Evolutionary conservation across 2,888 invertebrate species (phyloP).

Genomic region (Teleiodes luculella): DNA sequence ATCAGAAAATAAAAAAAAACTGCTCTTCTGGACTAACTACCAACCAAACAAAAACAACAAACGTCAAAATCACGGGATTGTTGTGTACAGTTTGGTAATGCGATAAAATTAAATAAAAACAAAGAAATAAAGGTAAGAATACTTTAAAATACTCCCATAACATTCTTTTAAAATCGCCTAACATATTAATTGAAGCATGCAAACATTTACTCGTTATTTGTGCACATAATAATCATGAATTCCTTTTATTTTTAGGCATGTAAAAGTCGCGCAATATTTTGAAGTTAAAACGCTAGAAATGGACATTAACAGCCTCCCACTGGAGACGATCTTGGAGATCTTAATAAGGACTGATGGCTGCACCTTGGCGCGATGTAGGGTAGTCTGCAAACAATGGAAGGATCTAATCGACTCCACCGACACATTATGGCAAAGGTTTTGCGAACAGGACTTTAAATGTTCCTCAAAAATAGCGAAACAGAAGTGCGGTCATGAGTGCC

Average conservation of each 20-base stretch:
- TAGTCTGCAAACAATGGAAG: slow-evolving; percentile 56
- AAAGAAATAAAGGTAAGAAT: slow-evolving; percentile 17
- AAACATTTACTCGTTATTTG: background rate
- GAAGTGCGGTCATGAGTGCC: slow-evolving; percentile 47
- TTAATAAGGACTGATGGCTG: slow-evolving; percentile 47
- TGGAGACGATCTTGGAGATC: slow-evolving; percentile 59
- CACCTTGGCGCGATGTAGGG: slow-evolving; percentile 49
- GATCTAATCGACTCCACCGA: slow-evolving; percentile 48
- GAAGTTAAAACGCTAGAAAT: slow-evolving; percentile 17
- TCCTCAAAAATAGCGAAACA: slow-evolving; percentile 54
- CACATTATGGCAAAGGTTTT: slow-evolving; percentile 51
- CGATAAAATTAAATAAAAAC: slow-evolving; percentile 37
- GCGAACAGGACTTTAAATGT: slow-evolving; percentile 45
- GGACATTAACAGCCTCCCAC: slow-evolving; percentile 43
- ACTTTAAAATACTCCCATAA: background rate
- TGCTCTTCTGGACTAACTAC: background rate
- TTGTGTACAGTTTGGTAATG: slow-evolving; percentile 18
- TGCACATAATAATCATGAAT: background rate
- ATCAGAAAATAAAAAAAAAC: no score
- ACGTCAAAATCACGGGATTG: slow-evolving; percentile 56
- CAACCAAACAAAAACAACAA: slow-evolving; percentile 15
- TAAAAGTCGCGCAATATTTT: background rate
- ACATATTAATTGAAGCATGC: background rate
- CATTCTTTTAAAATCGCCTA: background rate
- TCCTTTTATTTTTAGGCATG: background rate